phyloP scores from a whole-genome alignment of 2,888 invertebrate genomes.

The Campoplex capitator region DNA sequence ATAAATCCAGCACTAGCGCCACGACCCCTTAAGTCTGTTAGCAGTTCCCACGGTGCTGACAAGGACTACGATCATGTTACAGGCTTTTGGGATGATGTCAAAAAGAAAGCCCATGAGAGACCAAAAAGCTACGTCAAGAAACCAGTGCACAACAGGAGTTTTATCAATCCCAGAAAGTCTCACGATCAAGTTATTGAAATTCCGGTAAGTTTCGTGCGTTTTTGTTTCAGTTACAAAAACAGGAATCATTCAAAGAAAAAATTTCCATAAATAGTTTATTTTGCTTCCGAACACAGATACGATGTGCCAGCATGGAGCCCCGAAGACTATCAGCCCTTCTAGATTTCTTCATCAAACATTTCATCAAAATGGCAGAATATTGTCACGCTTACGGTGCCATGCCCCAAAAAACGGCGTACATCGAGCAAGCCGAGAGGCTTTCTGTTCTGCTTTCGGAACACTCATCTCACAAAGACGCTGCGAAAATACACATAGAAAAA shows the following conservation, averaged over 20 bases:
- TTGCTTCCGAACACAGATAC: slow-evolving; percentile 76
- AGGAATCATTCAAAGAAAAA: background rate
- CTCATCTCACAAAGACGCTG: slow-evolving; percentile 86
- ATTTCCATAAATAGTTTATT: background rate
- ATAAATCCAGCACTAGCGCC: slow-evolving; percentile 74
- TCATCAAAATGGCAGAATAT: slow-evolving; percentile 89
- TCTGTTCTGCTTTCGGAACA: slow-evolving; percentile 88
- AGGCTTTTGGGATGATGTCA: slow-evolving; percentile 76
- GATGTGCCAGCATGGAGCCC: slow-evolving; percentile 86
- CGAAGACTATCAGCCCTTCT: slow-evolving; percentile 88
- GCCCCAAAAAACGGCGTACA: slow-evolving; percentile 88
- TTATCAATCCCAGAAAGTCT: slow-evolving; percentile 76
- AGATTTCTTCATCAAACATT: slow-evolving; percentile 90
- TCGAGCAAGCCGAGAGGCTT: slow-evolving; percentile 90
- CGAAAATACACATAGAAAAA: slow-evolving; percentile 86
- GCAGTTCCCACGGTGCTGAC: slow-evolving; percentile 16
- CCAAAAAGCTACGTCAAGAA: slow-evolving; percentile 59
- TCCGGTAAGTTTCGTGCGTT: slow-evolving; percentile 73
- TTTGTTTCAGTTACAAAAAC: background rate
- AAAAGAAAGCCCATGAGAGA: slow-evolving; percentile 64
- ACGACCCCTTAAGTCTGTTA: background rate
- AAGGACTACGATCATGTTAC: slow-evolving; percentile 58
- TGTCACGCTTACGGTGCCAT: slow-evolving; percentile 88
- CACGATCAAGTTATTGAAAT: slow-evolving; percentile 81
- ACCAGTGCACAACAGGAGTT: slow-evolving; percentile 72